Evolutionary conservation across 1,140 invertebrate species (phyloP), one percentile per base, ranked within the genome.

Genomic region (Lysiphlebus fabarum): DNA sequence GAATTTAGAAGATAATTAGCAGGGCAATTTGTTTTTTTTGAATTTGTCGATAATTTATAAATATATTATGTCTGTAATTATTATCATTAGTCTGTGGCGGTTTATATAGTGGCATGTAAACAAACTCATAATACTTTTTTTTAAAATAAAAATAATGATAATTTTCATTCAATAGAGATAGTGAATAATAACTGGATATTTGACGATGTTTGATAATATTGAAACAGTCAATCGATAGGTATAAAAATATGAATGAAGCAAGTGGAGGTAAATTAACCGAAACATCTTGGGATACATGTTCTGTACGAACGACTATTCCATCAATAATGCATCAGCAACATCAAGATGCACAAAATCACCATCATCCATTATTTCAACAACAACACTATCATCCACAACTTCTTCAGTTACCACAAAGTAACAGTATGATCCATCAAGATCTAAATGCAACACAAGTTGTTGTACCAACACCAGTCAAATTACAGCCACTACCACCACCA

Each of bases 391-490:
- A 74, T 58, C 76, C 72, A 63, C 75, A 74, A 64, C 72, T 73
- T 59, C 66, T 70, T 61, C 70, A 42, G n/a, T 33, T 49, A 7
- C 17, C 58, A 54, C 34, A 51, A 60, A 17, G 38, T 40, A 10
- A 38, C 45, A 17, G 17, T 26, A 57, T 67, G 6, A 36, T 77
- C 33, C 71, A 70, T 7, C 76, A 74, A 55, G 78, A 80, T 43
- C 54, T 66, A 47, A 12, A 33, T 11, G 73, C 60, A 62, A 66
- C 74, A 43, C 75, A 79, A 70, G 79, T 82, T 33, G 72, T 82
- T 67, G 78, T 82, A 65, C 79, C 82, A 67, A 81, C 81, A 9
- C 80, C 82, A 49, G 79, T 82, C 11, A 83, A 83, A 67, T 70
- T 83, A 11, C 79, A 79, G 58, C 67, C 79, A 10, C 74, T 77